Percentiles rank a stretch among this genome's conserved stretches.
Conservation (phyloP, 1,140 invertebrate genomes). For the Hylaeus volcanicus region DNA sequence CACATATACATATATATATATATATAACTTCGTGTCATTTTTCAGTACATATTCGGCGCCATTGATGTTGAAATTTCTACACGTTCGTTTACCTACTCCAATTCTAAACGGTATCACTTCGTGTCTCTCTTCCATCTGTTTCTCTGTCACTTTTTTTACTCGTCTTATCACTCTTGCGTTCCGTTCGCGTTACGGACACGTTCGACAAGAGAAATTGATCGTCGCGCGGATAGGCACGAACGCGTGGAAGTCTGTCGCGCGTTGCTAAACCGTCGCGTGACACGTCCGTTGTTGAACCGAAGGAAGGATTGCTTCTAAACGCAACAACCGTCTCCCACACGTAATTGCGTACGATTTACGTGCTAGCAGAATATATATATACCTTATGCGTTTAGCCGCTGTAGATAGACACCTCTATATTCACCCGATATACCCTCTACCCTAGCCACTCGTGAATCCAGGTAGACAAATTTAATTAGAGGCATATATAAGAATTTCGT, state of each 20-base stretch:
- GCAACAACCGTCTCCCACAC: constrained; percentile 17
- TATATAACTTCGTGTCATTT: constrained; percentile 27
- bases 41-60: background rate
- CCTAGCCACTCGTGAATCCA: no score
- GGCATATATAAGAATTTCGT: constrained; percentile 39
- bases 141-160: constrained; percentile 27
- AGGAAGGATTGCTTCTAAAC: background rate
- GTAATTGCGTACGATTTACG: constrained; percentile 24
- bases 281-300: background rate
- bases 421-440: no score
- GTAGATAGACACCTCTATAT: constrained; percentile 41
- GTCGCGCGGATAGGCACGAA: background rate
- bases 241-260: background rate
- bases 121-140: constrained; percentile 25
- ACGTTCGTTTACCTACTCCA: constrained; percentile 17
- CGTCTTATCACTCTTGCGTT: constrained; percentile 35
- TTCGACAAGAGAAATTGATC: background rate
- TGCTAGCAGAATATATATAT: background rate
- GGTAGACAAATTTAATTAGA: constrained; percentile 41
- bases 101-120: constrained; percentile 19
- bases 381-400: constrained; percentile 20
- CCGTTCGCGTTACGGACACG: constrained; percentile 21
- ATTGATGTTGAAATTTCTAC: constrained; percentile 8
- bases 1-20: constrained; percentile 23
- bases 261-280: background rate